Base-by-base conservation (phyloP, 2,888 invertebrate genomes). In the Agonopterix alstromeriana region DNA sequence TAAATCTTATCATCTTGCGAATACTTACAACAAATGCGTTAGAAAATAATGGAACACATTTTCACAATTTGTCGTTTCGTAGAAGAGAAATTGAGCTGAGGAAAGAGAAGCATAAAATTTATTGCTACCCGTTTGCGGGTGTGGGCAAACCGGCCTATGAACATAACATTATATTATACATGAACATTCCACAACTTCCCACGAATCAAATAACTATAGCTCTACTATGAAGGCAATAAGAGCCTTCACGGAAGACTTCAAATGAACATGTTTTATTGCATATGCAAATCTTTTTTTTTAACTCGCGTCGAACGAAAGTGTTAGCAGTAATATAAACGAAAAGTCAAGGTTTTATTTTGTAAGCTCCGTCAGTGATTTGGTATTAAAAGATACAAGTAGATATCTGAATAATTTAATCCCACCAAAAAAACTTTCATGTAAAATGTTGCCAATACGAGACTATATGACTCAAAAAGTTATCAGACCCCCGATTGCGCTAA, bases 271-370 rank as follows among this genome's bases (percentile, higher is more conserved):
- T 46, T 45, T 42, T 44, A 17, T 47, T 49, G 47, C 48, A 46
- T 49, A 53, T 53, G 52, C 48, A 53, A 53, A 53, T 53, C 10
- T 11, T 45, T 48, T 54, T 57, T 60, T 61, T 58, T 58, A 53
- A 46, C 35, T 36, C 42, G 43, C 36, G 38, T 35, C 55, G 36
- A 56, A 58, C 54, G 67, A 66, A 66, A 69, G 69, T 61, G 47
- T 46, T 48, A 46, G 45, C 45, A 46, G 36, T 27, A 27, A 17
- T 4, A 35, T 11, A 43, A 41, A 42, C 43, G 43, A 63, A 66
- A 69, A 62, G 63, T 67, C 67, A 70, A 67, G 69, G 69, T 14
- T 45, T 10, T 44, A 47, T 52, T 53, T 53, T 52, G 53, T 57
- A 48, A 50, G 52, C 50, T 53, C 50, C 51, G 52, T 46, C 35